Percentiles rank a stretch among this genome's conserved stretches.
Conservation (phyloP, 2,797 vertebrate genomes). For the Hydrolagus colliei region DNA sequence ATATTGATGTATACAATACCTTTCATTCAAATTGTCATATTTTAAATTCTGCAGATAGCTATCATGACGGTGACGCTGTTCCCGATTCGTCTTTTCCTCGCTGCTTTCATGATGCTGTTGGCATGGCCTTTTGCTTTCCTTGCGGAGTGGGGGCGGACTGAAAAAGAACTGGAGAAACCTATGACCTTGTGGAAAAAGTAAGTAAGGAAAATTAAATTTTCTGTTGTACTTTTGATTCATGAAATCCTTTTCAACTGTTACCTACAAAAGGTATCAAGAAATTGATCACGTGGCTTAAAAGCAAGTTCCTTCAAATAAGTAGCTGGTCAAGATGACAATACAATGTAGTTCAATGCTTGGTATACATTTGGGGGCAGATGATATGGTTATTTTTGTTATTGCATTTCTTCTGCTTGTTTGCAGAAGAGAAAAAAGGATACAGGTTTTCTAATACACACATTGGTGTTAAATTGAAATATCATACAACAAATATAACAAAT, state of each 20-base stretch:
- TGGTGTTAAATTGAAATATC: no score
- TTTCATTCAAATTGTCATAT: conserved; percentile 1
- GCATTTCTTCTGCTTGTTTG: neutral
- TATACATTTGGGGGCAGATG: neutral
- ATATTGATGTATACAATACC: neutral
- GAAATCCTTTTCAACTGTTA: neutral
- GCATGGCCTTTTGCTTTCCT: conserved; percentile 93
- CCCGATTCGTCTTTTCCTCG: conserved; percentile 82
- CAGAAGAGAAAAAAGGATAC: no score
- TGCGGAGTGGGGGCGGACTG: conserved; percentile 72
- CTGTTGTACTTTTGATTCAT: neutral
- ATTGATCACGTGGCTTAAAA: neutral
- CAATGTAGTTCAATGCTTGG: neutral
- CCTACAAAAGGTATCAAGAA: neutral
- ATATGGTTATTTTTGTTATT: neutral
- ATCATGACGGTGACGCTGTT: conserved; percentile 93
- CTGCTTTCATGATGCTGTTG: conserved; percentile 92
- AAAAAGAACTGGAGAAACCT: conserved; percentile 66
- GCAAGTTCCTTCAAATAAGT: neutral
- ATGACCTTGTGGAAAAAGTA: conserved; percentile 87
- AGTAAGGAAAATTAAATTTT: conserved; percentile 43
- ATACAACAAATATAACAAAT: no score
- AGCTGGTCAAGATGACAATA: neutral
- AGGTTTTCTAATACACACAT: no score
- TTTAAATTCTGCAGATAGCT: conserved; percentile 63